Evolutionary conservation across 1,140 invertebrate genomes (phyloP), one percentile per base, ranked within the genome.

Genomic region (Parasteatoda tepidariorum): DNA sequence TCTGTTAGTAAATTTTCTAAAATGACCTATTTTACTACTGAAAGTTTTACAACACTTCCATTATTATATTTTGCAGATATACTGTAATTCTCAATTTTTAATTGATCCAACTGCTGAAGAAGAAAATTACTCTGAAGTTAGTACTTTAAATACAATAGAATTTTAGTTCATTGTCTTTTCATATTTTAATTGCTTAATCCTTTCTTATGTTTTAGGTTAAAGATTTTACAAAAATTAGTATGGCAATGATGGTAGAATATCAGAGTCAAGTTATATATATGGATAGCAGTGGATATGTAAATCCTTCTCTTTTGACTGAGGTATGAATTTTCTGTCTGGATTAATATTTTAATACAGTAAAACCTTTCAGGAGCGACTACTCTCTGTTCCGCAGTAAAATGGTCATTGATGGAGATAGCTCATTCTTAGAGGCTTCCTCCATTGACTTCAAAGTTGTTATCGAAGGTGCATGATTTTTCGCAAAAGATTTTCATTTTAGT

Each of bases 241-340:
- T 82, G 11, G 78, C 66, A 26, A 82, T 82, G 78, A 82, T 82
- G 78, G 54, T 54, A 15, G 66, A 67, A 30, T 82, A 82, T 71
- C 70, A 82, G 18, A 82, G 67, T 48, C 78, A 82, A 62, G 31
- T 70, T 5, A 82, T 82, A 41, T 71, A 41, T 62, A 71, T 82
- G 78, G 78, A 82, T 24, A 82, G 78, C 48, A 70, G 1, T 70
- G 78, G 66, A 6, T 68, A 4, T 71, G 22, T 71, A 7, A 70
- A 28, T 34, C 41, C 28, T 34, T 7, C 6, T 0, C 7, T 79
- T 15, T 28, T 79, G 5, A 5, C 62, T 38, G 34, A 79, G 24
- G 76, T 79, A 68, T 2, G 18, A 48, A 13, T n/a, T n/a, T n/a
- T n/a, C n/a, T n/a, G n/a, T n/a, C n/a, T n/a, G n/a, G n/a, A n/a